These are phyloP conservation scores for Dendrophyllia cribrosa DNA, from an alignment of 64 coral and sea anemone species.

Conservation along the genomic window DNA sequence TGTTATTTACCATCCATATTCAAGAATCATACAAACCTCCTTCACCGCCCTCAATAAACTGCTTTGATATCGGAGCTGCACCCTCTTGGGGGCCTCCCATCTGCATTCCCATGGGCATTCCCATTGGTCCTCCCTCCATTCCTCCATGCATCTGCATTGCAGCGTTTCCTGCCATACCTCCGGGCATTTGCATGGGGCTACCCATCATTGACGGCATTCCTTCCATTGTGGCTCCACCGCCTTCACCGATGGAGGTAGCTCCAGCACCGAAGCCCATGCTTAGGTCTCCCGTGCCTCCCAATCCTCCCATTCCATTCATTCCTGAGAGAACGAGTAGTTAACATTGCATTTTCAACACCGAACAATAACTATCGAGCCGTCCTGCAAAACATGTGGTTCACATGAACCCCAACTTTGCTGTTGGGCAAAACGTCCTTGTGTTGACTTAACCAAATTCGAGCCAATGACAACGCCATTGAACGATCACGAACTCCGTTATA, in stretches of 20 bases:
- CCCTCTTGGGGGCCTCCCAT: conserved; percentile 24
- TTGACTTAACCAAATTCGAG: too few relatives aligned
- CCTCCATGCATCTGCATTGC: conserved; percentile 22
- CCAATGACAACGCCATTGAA: too few relatives aligned
- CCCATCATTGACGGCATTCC: conserved; percentile 45
- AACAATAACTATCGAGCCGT: too few relatives aligned
- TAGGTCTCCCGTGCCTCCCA: conserved; percentile 61
- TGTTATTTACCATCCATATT: too few relatives aligned
- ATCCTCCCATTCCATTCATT: conserved; percentile 44
- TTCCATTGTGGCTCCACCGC: conserved; percentile 54
- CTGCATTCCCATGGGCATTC: not conserved
- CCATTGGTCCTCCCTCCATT: conserved; percentile 12
- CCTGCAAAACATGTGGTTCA: too few relatives aligned
- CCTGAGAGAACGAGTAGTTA: not conserved
- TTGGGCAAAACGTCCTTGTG: too few relatives aligned
- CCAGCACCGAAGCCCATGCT: conserved; percentile 86
- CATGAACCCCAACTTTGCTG: too few relatives aligned
- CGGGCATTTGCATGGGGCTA: conserved; percentile 20
- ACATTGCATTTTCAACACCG: not conserved
- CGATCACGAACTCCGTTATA: too few relatives aligned
- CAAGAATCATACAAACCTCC: not conserved
- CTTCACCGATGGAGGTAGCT: conserved; percentile 71
- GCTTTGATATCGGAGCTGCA: conserved; percentile 17
- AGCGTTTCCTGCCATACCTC: conserved; percentile 20
- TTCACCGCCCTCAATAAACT: conserved; percentile 48